Evolutionary conservation across 2,888 invertebrate species (phyloP).

Genomic region (Argyra leucocephala): DNA sequence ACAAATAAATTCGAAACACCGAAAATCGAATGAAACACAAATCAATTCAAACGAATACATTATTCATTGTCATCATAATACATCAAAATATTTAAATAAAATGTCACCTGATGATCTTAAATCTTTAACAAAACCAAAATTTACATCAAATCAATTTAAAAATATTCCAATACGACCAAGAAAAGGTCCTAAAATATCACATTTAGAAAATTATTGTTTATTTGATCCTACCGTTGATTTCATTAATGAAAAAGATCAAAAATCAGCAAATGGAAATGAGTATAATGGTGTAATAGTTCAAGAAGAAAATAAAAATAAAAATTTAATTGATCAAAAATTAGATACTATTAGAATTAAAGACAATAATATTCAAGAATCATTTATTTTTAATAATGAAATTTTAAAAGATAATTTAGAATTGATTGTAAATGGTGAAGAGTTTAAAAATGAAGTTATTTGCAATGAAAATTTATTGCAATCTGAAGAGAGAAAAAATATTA

Average conservation of each 20-base stretch:
- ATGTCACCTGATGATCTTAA: not conserved
- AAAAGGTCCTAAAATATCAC: slow-evolving; percentile 18
- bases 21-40: not conserved
- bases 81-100: not conserved
- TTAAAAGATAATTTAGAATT: not conserved
- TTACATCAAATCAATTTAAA: slow-evolving; percentile 22
- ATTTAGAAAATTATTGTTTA: slow-evolving; percentile 24
- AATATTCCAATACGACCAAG: slow-evolving; percentile 22
- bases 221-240: slow-evolving; percentile 24
- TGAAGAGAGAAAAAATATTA: not conserved
- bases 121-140: slow-evolving; percentile 18
- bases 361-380: too few relatives aligned
- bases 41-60: not conserved
- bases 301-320: not conserved
- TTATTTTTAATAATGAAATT: too few relatives aligned
- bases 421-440: not conserved
- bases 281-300: not conserved
- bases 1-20: not conserved
- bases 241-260: slow-evolving; percentile 22
- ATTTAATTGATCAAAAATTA: too few relatives aligned
- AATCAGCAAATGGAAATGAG: not conserved
- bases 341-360: too few relatives aligned
- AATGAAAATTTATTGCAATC: not conserved
- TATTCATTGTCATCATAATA: not conserved
- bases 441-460: not conserved